Conservation (phyloP, 2,113 vertebrate species). For the Calonectris borealis region DNA sequence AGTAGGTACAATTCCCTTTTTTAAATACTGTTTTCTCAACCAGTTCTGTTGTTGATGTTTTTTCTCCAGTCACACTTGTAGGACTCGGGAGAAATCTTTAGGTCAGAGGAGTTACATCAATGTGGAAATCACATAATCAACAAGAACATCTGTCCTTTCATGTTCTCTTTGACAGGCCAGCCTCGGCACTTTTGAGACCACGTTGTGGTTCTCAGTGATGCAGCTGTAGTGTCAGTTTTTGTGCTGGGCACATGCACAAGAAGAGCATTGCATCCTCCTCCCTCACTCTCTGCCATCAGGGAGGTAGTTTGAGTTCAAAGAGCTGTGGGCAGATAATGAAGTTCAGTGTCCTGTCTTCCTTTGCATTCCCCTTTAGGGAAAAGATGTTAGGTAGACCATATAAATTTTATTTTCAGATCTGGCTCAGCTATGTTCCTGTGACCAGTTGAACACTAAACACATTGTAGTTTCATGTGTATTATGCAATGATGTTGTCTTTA, state of each 20-base stretch:
- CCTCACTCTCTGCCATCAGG: not conserved
- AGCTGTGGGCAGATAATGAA: not conserved
- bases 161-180: not conserved
- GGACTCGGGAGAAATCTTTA: not conserved
- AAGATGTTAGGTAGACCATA: not conserved
- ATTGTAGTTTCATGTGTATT: not conserved
- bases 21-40: not conserved
- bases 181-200: not conserved
- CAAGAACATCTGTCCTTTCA: not conserved
- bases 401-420: not conserved
- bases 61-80: not conserved
- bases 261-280: not conserved
- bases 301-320: not conserved
- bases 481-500: not conserved
- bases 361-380: not conserved
- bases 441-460: not conserved
- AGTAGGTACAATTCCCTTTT: not conserved
- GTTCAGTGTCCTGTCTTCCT: not conserved
- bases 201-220: not conserved
- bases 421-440: not conserved
- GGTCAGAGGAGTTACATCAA: not conserved
- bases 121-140: not conserved
- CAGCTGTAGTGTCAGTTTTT: not conserved
- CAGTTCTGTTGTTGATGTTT: not conserved
- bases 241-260: not conserved